These are phyloP conservation scores for Eupithecia centaureata DNA, from an alignment of 2,888 invertebrate species.

Conservation along the genomic window DNA sequence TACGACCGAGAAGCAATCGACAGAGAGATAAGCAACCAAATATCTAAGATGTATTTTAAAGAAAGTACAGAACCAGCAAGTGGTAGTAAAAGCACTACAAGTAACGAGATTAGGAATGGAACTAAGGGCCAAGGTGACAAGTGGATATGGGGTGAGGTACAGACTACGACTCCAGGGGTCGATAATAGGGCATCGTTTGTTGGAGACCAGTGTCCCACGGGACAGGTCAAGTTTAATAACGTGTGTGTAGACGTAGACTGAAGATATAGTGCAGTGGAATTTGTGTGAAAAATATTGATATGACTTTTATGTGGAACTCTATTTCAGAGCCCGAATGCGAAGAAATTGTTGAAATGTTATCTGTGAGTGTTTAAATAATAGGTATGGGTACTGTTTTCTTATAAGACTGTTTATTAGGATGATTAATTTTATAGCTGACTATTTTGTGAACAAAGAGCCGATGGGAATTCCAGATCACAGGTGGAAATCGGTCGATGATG, in stretches of 20 bases:
- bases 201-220: constrained; percentile 49
- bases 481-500: not conserved
- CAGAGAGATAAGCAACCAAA: constrained; percentile 22
- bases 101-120: constrained; percentile 35
- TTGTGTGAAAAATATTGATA: not conserved
- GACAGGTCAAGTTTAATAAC: constrained; percentile 41
- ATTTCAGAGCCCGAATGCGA: not conserved
- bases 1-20: constrained; percentile 18
- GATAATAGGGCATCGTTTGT: constrained; percentile 50
- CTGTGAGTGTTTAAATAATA: not conserved
- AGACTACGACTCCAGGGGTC: constrained; percentile 32
- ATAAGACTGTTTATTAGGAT: not conserved
- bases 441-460: not conserved
- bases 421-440: not conserved
- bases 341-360: not conserved
- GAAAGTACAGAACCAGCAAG: constrained; percentile 18
- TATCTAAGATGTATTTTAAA: constrained; percentile 22
- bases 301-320: not conserved
- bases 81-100: constrained; percentile 32
- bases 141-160: constrained; percentile 41
- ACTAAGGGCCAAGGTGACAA: constrained; percentile 30
- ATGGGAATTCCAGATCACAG: not conserved
- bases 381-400: not conserved
- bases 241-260: constrained; percentile 44
- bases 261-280: not conserved